Evolutionary conservation across 2,888 invertebrate genomes (phyloP).

Genomic region (Phytoseiulus persimilis): DNA sequence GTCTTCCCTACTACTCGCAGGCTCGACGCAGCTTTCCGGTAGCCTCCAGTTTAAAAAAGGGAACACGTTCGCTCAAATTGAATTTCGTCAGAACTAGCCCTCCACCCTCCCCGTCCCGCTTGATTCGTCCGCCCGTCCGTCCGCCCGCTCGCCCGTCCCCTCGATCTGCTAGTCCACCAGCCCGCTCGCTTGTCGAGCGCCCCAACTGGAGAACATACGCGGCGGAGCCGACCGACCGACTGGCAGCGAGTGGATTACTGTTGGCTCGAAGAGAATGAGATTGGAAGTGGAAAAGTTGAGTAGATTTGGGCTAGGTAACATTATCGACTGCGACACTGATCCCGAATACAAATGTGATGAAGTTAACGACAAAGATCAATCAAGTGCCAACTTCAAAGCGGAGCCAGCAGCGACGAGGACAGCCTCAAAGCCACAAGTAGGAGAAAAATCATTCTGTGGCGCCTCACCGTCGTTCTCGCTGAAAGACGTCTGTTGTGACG

Average conservation of each 20-base stretch:
- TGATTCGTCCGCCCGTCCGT: neutral
- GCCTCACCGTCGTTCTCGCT: no score
- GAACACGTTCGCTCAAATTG: slow-evolving; percentile 29
- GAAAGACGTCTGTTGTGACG: no score
- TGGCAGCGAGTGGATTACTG: neutral
- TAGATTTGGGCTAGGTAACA: neutral
- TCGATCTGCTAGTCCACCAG: neutral
- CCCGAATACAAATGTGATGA: neutral
- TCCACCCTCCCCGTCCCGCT: neutral
- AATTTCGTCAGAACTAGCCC: slow-evolving; percentile 17
- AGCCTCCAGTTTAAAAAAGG: slow-evolving; percentile 13
- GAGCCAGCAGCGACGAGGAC: no score
- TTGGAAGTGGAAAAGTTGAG: neutral
- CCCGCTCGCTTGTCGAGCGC: no score
- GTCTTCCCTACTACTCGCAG: neutral
- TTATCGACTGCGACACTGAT: neutral
- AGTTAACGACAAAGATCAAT: neutral
- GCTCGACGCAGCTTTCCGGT: neutral
- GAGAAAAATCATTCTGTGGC: no score
- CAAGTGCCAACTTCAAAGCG: neutral
- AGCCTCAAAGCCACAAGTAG: no score
- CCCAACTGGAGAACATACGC: no score
- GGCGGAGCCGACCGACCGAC: neutral
- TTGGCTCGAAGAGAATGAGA: neutral
- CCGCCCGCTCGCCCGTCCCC: neutral